Base-by-base conservation (phyloP, 1,140 invertebrate species). In the Muscidifurax raptorellus region DNA sequence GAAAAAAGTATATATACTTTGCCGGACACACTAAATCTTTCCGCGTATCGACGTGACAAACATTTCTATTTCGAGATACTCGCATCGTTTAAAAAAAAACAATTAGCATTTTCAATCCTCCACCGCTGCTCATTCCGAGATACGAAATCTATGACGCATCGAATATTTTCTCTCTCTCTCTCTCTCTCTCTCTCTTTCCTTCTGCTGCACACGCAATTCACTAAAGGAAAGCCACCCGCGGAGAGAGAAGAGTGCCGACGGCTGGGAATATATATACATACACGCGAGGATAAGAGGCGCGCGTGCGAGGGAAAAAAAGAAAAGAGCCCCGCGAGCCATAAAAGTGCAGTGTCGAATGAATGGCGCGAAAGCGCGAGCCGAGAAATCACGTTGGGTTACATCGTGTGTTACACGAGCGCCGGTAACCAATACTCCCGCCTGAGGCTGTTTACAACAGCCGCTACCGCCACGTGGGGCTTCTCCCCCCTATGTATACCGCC, bases 311-410 rank as follows among this genome's bases (percentile, higher is more conserved):
- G n/a, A n/a, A n/a, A n/a, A 82, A 67, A n/a, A 69, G 36, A 40
- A 40, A 36, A 32, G 32, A 15, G 44, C 30, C 30, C 28, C 7
- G 28, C 40, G 27, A 72, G 44, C 82, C 82, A 71, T 83, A 78
- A 52, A 83, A 83, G 82, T 83, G 82, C 82, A 64, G 30, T 18
- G 40, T 44, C 66, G 27, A 27, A 30, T 47, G 66, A 78, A 76
- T 78, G 64, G 59, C 79, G 77, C 25, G 76, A 28, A 66, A 40
- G 59, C 72, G 9, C 77, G 71, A n/a, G 72, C n/a, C 12, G 25
- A 84, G n/a, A 47, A 80, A 84, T 87, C 88, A 88, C 86, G 86
- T 81, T 83, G 71, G 69, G 86, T 87, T 84, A 87, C 85, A 86
- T 66, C 47, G 72, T 77, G 85, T 87, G 52, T 59, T 85, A 85